Evolutionary conservation across 1,140 invertebrate species (phyloP), one percentile per base, ranked within the genome.

Genomic region (Drosophila guanche): DNA sequence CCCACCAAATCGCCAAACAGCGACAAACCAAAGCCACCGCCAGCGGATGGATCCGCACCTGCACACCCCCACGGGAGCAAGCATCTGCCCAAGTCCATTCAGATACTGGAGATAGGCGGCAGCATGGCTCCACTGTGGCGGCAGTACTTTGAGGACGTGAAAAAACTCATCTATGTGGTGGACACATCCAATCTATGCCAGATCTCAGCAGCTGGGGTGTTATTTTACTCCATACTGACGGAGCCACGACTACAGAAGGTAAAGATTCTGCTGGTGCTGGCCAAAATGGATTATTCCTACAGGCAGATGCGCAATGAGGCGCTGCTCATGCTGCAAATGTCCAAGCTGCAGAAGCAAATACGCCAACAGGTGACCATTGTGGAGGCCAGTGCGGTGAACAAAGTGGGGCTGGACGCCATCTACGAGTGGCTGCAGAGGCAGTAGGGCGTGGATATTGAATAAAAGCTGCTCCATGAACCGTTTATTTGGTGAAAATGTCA

Each of bases 281-380:
- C 95, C 12, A 97, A 97, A 92, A 96, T 95, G 95, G 96, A 97
- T 79, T 94, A 95, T 1, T 95, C 95, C 8, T 96, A 96, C 90
- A 92, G 95, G 20, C 96, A 96, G 90, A 96, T 96, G 95, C 92
- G 95, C 25, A 96, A 97, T 79, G 95, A 97, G 89, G 95, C 96
- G 1, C 88, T 97, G 27, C 91, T 97, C 3, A 96, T 97, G 94
- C 91, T 96, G 56, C 95, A 97, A 89, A 93, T 94, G 78, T 92
- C 93, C 22, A 93, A 94, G 45, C 90, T 95, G 10, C 92, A 94
- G 75, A 93, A 92, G 57, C 94, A 96, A 91, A 92, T 95, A 1
- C 84, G 89, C 5, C 95, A 95, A 74, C 92, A 94, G 14, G 94
- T 96, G 2, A 93, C 91, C 1, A 93, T 96, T 8, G 90, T 95